Percentiles rank a stretch among this genome's conserved stretches.
Conservation (phyloP, 2,888 invertebrate genomes). For the Agrochola litura region DNA sequence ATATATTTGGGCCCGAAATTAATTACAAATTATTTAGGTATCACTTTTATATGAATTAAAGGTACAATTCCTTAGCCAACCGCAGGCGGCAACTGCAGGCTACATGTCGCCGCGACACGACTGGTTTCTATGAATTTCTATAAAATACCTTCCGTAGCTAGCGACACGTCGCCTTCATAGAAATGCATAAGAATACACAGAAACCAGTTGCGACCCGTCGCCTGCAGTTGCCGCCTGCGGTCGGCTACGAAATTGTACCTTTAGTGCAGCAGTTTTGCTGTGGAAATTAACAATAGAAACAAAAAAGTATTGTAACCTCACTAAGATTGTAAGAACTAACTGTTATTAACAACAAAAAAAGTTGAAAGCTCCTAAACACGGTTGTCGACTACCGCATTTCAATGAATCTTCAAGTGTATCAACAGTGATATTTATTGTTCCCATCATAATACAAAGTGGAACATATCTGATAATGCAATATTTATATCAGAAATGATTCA, state of each 20-base stretch:
- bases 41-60: background rate
- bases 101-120: too few species aligned
- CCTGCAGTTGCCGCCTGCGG: too few species aligned
- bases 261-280: background rate
- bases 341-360: background rate
- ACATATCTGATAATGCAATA: conserved; percentile 26
- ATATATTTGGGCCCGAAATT: background rate
- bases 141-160: too few species aligned
- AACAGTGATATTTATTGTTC: conserved; percentile 36
- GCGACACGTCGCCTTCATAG: too few species aligned
- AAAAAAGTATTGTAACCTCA: background rate
- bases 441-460: conserved; percentile 47
- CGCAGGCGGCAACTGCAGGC: too few species aligned
- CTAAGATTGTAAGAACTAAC: background rate
- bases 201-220: too few species aligned
- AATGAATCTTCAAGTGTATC: conserved; percentile 30
- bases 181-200: too few species aligned
- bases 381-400: background rate
- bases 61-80: too few species aligned
- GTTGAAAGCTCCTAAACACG: background rate
- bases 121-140: too few species aligned
- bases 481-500: conserved; percentile 50
- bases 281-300: background rate
- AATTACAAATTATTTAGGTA: background rate
- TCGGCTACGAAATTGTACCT: too few species aligned